Conservation (phyloP, 2,797 vertebrate species). For the Pipistrellus kuhlii region DNA sequence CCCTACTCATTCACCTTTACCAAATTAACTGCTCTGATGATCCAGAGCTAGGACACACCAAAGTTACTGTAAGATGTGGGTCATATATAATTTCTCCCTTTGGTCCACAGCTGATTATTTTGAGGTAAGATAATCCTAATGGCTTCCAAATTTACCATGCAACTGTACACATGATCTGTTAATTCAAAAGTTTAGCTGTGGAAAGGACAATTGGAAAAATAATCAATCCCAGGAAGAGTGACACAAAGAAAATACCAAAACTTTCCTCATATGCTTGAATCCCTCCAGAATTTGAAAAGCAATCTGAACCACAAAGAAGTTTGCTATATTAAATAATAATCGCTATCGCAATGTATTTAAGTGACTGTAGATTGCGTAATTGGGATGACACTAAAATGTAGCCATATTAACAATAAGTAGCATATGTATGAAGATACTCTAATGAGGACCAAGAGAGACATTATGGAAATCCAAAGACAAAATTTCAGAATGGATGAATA, state of each 20-base stretch:
- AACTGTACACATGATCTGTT: not conserved
- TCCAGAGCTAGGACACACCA: not conserved
- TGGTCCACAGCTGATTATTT: too few species aligned
- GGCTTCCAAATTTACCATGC: not conserved
- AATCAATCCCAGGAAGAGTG: not conserved
- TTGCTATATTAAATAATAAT: not conserved
- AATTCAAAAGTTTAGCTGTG: not conserved
- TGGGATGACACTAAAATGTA: conserved; percentile 64
- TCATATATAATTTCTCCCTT: not conserved
- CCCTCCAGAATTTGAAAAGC: conserved; percentile 21
- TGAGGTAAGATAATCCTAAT: not conserved
- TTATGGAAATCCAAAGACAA: conserved; percentile 81
- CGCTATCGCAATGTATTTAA: conserved; percentile 36
- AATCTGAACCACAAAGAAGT: conserved; percentile 24
- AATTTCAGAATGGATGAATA: conserved; percentile 72
- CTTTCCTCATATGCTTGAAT: not conserved
- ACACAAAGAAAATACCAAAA: not conserved
- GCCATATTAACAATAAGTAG: conserved; percentile 57
- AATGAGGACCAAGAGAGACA: conserved; percentile 71
- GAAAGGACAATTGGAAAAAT: not conserved
- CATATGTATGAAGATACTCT: conserved; percentile 68
- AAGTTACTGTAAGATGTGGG: not conserved
- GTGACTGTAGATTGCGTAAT: conserved; percentile 63
- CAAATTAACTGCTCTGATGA: not conserved
- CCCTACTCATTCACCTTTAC: not conserved